phyloP scores from a whole-genome alignment of 2,113 vertebrate species.

The Aphyosemion australe region DNA sequence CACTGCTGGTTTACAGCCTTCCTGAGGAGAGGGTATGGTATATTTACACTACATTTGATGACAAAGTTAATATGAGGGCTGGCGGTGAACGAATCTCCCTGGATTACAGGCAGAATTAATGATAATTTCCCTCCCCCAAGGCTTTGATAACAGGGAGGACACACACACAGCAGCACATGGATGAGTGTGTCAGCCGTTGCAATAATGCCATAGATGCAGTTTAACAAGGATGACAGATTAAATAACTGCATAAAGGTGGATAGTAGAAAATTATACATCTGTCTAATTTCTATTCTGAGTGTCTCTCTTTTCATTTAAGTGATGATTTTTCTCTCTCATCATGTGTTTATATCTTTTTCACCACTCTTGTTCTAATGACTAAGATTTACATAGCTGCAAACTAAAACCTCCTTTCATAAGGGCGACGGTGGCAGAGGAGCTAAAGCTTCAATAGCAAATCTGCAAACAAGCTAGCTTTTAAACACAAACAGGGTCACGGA shows the following conservation, averaged over 20 bases:
- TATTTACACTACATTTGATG: constrained; percentile 66
- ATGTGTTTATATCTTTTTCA: background rate
- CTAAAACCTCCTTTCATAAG: no score
- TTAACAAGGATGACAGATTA: constrained; percentile 56
- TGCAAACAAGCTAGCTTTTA: no score
- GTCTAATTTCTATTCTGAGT: background rate
- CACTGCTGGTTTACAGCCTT: constrained; percentile 58
- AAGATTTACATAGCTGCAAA: no score
- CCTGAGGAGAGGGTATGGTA: constrained; percentile 49
- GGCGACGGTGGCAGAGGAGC: no score
- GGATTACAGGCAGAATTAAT: constrained; percentile 72
- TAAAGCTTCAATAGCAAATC: no score
- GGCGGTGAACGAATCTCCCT: constrained; percentile 54
- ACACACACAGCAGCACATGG: constrained; percentile 41
- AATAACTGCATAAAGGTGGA: constrained; percentile 17
- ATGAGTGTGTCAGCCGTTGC: constrained; percentile 54
- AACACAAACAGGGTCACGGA: no score
- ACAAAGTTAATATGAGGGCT: constrained; percentile 69
- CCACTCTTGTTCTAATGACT: no score
- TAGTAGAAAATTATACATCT: constrained; percentile 39
- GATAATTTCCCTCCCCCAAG: constrained; percentile 60
- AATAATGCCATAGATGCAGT: constrained; percentile 46
- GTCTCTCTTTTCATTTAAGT: constrained; percentile 3
- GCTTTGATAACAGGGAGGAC: constrained; percentile 71
- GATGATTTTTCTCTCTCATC: background rate